Evolutionary conservation across 1,140 invertebrate species (phyloP), one percentile per base, ranked within the genome.

Genomic region (Aphaenogaster rudis): DNA sequence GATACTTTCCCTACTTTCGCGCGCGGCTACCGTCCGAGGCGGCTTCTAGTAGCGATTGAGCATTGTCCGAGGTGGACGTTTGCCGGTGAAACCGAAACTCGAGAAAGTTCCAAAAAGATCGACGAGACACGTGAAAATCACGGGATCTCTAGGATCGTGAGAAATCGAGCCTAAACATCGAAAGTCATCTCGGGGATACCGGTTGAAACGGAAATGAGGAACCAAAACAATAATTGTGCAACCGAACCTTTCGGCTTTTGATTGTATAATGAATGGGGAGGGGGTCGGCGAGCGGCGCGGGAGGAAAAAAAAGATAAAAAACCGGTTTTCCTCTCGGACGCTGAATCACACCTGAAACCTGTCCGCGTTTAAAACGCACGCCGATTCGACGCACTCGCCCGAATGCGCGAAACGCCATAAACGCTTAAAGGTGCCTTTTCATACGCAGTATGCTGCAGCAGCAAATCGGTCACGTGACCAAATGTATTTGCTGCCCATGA

Each of bases 1-100:
- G 91, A 88, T 85, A 92, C 91, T 92, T 92, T 92, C 91, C 87
- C 91, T 92, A 80, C 91, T 92, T 92, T 92, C 91, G 91, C 91
- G 88, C 82, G 52, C 84, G 74, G 67, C 77, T 80, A 89, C 66
- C 50, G 50, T 88, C 50, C 45, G 76, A 78, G 79, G 69, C 52
- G 63, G 54, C 57, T 89, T 79, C 77, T 87, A 64, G 64, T 79
- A 80, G 80, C 84, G 42, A 86, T 86, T 28, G 59, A 52, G 71
- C 36, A 91, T 91, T 91, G 90, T 89, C 61, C 74, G 82, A 48
- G 72, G 21, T 81, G 78, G 45, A 28, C n/a, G 54, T 80, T 28
- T 28, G 54, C 4, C 21, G 67, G 86, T 74, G 90, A 90, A 91
- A 91, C 88, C 88, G 88, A 88, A 91, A 91, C 86, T 82, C 36